Conservation (phyloP, 64 coral and sea anemone genomes). For the Trachythela sp. region DNA sequence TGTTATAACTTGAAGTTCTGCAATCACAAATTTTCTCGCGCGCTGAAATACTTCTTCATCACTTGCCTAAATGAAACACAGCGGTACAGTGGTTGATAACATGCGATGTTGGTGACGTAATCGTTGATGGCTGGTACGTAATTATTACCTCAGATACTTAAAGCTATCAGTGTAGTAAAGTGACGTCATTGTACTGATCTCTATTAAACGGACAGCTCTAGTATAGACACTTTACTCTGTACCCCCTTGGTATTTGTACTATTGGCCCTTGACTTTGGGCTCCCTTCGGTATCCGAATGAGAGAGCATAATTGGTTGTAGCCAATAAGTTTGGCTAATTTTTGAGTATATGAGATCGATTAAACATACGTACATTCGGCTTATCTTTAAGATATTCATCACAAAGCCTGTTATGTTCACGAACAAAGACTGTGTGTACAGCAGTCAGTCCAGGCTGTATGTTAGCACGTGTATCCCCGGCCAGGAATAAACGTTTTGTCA, state of each 20-base stretch:
- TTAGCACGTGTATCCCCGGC: conserved; percentile 77
- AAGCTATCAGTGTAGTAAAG: too few species aligned
- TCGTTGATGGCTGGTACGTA: too few species aligned
- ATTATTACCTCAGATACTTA: too few species aligned
- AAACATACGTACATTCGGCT: conserved; percentile 43
- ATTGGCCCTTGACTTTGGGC: too few species aligned
- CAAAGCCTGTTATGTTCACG: conserved; percentile 88
- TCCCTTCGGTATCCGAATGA: too few species aligned
- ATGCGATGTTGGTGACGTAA: too few species aligned
- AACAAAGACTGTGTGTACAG: conserved; percentile 78
- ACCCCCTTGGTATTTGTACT: too few species aligned
- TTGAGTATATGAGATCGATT: neutral
- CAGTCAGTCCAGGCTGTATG: conserved; percentile 77
- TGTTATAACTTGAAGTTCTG: conserved; percentile 85
- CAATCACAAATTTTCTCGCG: conserved; percentile 56
- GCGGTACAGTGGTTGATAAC: neutral
- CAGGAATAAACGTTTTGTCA: conserved; percentile 53
- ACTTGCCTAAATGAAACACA: conserved; percentile 36
- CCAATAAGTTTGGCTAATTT: too few species aligned
- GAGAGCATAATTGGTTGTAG: too few species aligned
- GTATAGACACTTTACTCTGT: too few species aligned
- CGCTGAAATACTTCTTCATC: conserved; percentile 78
- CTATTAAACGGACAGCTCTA: too few species aligned
- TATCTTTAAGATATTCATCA: conserved; percentile 51
- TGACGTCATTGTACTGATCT: too few species aligned